Base-by-base conservation (phyloP, 2,888 invertebrate species). In the Limnephilus auricula region DNA sequence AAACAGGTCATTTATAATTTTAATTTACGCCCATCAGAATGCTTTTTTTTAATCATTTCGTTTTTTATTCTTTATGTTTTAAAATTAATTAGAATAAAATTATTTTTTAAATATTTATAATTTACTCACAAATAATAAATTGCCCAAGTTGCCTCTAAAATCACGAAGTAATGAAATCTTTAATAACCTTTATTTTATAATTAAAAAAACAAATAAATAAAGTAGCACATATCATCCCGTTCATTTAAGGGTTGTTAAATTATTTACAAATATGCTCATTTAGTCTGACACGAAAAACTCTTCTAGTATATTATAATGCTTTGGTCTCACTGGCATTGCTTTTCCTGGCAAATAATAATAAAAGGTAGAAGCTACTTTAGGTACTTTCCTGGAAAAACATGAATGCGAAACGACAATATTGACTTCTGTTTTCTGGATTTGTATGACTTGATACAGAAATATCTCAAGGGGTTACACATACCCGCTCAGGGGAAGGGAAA, bases 401-500 rank as follows among this genome's bases (percentile, higher is more conserved):
- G 25, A 65, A 65, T 9, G 65, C 65, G 65, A 65, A 80, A 80
- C 6, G 31, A 80, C 32, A 80, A 80, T 80, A 31, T 80, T 80
- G 32, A 80, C 80, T 31, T 40, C 31, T 80, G 80, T 65, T n/a
- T 65, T 32, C 32, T 32, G 31, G 15, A 80, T 80, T 80, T 80
- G 80, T 80, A 80, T 12, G 15, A 31, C 80, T 80, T 80, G 80
- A 32, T 31, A 80, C 80, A 80, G 80, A 80, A 80, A 80, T 80
- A 30, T 80, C 80, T 80, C 80, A 80, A 80, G 80, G 80, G 25
- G 25, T 65, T 65, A 18, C 2, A 65, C 25, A 65, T 25, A 9
- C 65, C 25, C 6, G 65, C 25, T 25, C 18, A 65, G 25, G 25
- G 25, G 25, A 25, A 45, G 45, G 45, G 25, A 65, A 25, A 25